A percentile compares a stretch with the other conserved stretches of the same genome.
Evolutionary conservation across 2,888 invertebrate species (phyloP).

Genomic region (Azorinus chamasolen): DNA sequence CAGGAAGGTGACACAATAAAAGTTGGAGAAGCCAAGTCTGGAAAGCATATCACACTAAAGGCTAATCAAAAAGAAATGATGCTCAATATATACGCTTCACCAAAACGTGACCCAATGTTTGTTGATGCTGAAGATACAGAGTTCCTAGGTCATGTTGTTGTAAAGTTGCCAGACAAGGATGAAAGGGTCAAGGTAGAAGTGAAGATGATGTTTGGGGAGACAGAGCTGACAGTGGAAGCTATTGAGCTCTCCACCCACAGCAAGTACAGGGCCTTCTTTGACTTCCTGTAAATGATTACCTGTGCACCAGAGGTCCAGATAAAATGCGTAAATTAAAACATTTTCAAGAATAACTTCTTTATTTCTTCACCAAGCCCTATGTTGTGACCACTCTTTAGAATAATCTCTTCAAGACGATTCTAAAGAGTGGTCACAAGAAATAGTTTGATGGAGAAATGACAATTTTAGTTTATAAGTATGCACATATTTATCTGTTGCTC

Average conservation of each 20-base stretch:
- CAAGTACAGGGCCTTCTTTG: slow-evolving; percentile 65
- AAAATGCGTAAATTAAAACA: too few species aligned
- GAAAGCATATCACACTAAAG: slow-evolving; percentile 65
- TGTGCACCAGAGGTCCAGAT: background rate
- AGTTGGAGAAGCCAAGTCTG: slow-evolving; percentile 61
- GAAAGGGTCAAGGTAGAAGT: slow-evolving; percentile 66
- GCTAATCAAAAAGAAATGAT: slow-evolving; percentile 65
- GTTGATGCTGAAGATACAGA: slow-evolving; percentile 66
- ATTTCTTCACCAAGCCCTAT: too few species aligned
- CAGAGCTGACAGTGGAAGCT: slow-evolving; percentile 71
- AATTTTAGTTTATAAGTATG: too few species aligned
- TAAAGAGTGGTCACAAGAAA: background rate
- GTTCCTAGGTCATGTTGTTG: slow-evolving; percentile 66
- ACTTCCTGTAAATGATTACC: slow-evolving; percentile 53
- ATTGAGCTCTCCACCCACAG: slow-evolving; percentile 52
- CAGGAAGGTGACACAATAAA: slow-evolving; percentile 57
- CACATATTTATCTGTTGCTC: too few species aligned
- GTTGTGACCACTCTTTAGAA: too few species aligned
- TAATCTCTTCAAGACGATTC: too few species aligned
- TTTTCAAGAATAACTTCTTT: too few species aligned
- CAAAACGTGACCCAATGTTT: slow-evolving; percentile 58
- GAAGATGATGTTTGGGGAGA: slow-evolving; percentile 72
- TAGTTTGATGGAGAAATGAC: background rate
- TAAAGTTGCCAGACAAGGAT: slow-evolving; percentile 62
- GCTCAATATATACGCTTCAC: slow-evolving; percentile 66